Evolutionary conservation across 2,797 vertebrate genomes (phyloP).

Genomic region (Parauchenoglanis ngamensis): DNA sequence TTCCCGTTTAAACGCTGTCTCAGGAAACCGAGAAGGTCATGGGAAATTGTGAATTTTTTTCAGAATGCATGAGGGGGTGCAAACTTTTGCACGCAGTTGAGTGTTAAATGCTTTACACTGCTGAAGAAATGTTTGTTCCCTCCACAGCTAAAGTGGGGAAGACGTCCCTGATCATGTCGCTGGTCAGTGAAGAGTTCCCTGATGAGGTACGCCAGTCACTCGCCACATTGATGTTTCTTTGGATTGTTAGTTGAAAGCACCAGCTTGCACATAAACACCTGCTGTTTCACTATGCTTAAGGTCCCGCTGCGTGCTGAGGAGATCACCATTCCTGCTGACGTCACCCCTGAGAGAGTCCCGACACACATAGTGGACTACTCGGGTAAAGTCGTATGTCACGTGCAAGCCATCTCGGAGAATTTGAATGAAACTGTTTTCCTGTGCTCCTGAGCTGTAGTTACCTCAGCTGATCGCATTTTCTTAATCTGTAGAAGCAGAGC

Average conservation of each 20-base stretch:
- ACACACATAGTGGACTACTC: slow-evolving; percentile 98
- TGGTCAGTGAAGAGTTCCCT: slow-evolving; percentile 98
- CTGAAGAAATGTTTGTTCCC: slow-evolving; percentile 52
- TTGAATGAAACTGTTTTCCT: neutral
- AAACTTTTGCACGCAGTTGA: neutral
- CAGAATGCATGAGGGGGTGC: neutral
- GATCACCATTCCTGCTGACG: slow-evolving; percentile 97
- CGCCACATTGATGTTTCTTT: neutral
- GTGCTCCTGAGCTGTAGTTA: slow-evolving; percentile 16
- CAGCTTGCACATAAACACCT: neutral
- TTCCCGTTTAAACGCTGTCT: neutral
- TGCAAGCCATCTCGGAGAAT: too few relatives aligned
- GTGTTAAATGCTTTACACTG: neutral
- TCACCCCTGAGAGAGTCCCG: slow-evolving; percentile 95
- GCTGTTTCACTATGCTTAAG: slow-evolving; percentile 65
- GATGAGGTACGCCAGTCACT: slow-evolving; percentile 85
- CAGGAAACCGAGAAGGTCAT: neutral
- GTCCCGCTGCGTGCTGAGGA: slow-evolving; percentile 95
- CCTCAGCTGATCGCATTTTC: neutral
- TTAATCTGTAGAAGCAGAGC: slow-evolving; percentile 84
- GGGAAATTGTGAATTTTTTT: neutral
- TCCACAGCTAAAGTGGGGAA: slow-evolving; percentile 95
- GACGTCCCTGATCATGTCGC: slow-evolving; percentile 97
- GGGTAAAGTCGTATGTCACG: slow-evolving; percentile 68
- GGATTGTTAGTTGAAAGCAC: neutral